Evolutionary conservation across 2,797 vertebrate genomes (phyloP).

Genomic region (Malacoraja senta): DNA sequence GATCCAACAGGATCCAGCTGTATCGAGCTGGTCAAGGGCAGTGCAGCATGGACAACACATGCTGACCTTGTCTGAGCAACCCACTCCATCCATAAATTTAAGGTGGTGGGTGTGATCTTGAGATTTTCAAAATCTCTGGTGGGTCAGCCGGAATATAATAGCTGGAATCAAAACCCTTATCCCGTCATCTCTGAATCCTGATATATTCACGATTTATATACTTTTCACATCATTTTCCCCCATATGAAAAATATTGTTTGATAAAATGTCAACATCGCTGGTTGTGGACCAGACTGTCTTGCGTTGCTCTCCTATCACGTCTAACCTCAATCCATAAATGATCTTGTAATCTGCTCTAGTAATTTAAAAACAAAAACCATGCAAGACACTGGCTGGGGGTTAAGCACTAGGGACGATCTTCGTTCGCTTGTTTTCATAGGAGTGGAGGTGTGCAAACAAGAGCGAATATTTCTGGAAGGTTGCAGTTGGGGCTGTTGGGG

Average conservation of each 20-base stretch:
- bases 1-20: too few relatives aligned
- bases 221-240: not conserved
- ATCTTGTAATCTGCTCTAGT: not conserved
- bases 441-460: not conserved
- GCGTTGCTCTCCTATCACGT: not conserved
- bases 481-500: not conserved
- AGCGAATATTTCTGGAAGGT: not conserved
- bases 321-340: not conserved
- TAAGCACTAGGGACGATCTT: not conserved
- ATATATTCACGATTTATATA: not conserved
- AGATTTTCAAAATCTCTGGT: not conserved
- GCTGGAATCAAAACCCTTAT: not conserved
- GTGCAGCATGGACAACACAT: too few relatives aligned
- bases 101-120: not conserved
- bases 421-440: not conserved
- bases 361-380: not conserved
- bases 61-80: too few relatives aligned
- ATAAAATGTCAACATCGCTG: not conserved
- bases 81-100: not conserved
- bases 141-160: too few relatives aligned
- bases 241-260: not conserved
- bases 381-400: not conserved
- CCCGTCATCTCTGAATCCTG: not conserved
- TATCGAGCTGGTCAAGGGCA: too few relatives aligned
- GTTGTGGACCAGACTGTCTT: not conserved